These are phyloP conservation scores for Rostratula benghalensis DNA, from an alignment of 2,113 vertebrate genomes.

Conservation along the genomic window DNA sequence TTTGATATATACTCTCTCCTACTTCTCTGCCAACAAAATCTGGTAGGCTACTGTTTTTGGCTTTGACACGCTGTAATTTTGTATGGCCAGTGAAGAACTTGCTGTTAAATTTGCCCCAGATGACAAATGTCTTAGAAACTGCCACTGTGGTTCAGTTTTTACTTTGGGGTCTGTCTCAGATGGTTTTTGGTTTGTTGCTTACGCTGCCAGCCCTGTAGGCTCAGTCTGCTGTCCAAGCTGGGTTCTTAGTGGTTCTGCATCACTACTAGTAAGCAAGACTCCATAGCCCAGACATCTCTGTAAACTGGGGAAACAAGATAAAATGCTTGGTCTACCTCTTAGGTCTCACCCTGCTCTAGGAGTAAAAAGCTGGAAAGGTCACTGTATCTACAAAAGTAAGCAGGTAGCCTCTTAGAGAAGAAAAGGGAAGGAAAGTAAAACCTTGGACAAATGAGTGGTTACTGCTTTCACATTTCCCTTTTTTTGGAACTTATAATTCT, in stretches of 20 bases:
- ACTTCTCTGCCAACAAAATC: not conserved
- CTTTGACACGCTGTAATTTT: not conserved
- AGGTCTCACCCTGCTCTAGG: not conserved
- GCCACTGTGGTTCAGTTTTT: not conserved
- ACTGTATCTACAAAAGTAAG: not conserved
- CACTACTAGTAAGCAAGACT: not conserved
- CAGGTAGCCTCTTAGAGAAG: not conserved
- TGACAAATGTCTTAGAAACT: not conserved
- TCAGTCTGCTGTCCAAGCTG: not conserved
- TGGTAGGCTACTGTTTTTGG: not conserved
- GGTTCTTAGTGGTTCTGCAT: not conserved
- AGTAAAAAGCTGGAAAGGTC: not conserved
- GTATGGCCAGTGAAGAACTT: not conserved
- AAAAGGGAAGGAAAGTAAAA: not conserved
- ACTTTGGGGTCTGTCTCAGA: not conserved
- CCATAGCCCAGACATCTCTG: not conserved
- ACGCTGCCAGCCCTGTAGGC: not conserved
- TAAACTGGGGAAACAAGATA: not conserved
- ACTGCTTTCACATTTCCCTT: not conserved
- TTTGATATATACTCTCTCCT: not conserved
- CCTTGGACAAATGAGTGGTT: not conserved
- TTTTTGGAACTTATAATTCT: not conserved
- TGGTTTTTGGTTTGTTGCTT: not conserved
- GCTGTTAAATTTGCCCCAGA: not conserved
- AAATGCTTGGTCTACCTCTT: not conserved